Percentiles rank a stretch among this genome's conserved stretches.
phyloP scores from a whole-genome alignment of 2,797 vertebrate species.

The Bovichtus variegatus region DNA sequence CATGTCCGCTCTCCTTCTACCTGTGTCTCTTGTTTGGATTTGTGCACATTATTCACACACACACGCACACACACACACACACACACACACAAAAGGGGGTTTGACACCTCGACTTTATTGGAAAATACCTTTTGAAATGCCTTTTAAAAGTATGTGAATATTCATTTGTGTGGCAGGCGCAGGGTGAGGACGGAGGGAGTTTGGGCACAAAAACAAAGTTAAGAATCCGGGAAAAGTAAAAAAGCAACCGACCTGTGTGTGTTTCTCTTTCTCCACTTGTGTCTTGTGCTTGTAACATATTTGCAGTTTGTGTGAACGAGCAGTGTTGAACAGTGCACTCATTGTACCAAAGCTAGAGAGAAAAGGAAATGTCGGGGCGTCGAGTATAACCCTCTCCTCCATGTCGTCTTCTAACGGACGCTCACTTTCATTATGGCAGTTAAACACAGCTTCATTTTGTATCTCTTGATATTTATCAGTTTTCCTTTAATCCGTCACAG shows the following conservation, averaged over 20 bases:
- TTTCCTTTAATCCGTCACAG: constrained; percentile 91
- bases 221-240: constrained; percentile 8
- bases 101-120: constrained; percentile 65
- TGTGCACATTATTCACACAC: constrained; percentile 50
- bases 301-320: constrained; percentile 63
- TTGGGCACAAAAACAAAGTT: constrained; percentile 10
- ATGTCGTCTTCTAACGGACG: too few species aligned
- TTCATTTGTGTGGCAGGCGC: constrained; percentile 42
- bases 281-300: constrained; percentile 82
- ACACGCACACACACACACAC: constrained; percentile 20
- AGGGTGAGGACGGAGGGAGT: constrained; percentile 26
- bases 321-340: constrained; percentile 63
- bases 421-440: too few species aligned
- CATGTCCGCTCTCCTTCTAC: constrained; percentile 40
- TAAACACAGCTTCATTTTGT: constrained; percentile 87
- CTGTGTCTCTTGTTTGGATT: constrained; percentile 71
- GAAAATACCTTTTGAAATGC: constrained; percentile 55
- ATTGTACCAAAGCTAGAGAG: constrained; percentile 34
- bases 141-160: constrained; percentile 69
- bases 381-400: too few species aligned
- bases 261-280: constrained; percentile 46
- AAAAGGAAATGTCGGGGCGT: too few species aligned
- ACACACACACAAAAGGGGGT: constrained; percentile 47
- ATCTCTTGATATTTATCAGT: constrained; percentile 90
- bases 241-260: constrained; percentile 69